phyloP scores from a whole-genome alignment of 1,140 invertebrate genomes.

The Leptinotarsa undecemlineata region DNA sequence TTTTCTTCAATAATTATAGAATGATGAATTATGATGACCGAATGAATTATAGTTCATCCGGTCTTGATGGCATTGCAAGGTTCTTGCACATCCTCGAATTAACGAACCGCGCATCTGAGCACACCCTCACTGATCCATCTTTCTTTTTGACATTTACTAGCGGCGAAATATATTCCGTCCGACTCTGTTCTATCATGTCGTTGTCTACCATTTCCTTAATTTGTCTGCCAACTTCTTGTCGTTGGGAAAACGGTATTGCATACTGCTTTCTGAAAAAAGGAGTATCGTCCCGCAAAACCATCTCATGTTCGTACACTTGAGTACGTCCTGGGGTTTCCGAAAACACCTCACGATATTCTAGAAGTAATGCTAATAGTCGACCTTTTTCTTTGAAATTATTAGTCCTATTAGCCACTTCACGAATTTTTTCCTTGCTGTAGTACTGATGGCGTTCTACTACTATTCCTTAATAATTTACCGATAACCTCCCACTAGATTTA shows the following conservation, averaged over 20 bases:
- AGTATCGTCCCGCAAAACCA: neutral
- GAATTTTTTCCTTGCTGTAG: no score
- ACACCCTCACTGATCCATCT: neutral
- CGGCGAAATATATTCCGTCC: constrained; percentile 8
- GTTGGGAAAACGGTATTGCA: constrained; percentile 13
- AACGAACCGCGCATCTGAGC: constrained; percentile 8
- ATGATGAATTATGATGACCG: no score
- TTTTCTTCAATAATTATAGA: neutral
- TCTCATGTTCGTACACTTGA: neutral
- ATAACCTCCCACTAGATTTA: no score
- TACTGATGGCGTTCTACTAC: no score
- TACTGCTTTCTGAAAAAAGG: constrained; percentile 1
- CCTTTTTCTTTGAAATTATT: no score
- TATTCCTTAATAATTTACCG: no score
- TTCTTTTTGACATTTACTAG: constrained; percentile 10
- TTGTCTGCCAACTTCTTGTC: neutral
- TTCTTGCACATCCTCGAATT: neutral
- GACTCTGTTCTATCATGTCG: constrained; percentile 4
- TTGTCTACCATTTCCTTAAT: neutral
- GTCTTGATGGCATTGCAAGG: neutral
- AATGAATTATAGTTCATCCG: no score
- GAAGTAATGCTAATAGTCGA: no score
- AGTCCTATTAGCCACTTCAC: no score
- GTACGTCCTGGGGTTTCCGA: neutral
- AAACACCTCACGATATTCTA: neutral